These are phyloP conservation scores for Tragelaphus eurycerus DNA, from an alignment of 2,797 vertebrate genomes.

Conservation along the genomic window DNA sequence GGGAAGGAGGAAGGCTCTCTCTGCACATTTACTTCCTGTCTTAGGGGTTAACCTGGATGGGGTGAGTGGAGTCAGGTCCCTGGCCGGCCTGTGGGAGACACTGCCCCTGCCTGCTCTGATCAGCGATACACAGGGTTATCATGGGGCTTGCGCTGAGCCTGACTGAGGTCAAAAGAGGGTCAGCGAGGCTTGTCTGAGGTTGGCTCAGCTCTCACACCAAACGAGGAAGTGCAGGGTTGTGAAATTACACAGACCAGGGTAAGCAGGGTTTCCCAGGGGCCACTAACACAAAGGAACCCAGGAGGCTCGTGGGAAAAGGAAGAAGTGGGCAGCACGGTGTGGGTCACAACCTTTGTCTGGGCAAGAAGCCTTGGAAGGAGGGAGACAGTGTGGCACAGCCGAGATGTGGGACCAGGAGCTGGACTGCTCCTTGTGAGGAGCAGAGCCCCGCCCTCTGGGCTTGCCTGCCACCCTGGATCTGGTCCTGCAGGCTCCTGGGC, in stretches of 20 bases:
- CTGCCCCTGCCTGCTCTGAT: conserved; percentile 42
- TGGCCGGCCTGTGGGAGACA: not conserved
- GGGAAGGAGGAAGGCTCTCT: conserved; percentile 77
- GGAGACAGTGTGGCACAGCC: not conserved
- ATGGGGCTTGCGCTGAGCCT: conserved; percentile 4
- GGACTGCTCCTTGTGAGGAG: not conserved
- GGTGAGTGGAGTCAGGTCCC: conserved; percentile 11
- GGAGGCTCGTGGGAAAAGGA: conserved; percentile 74
- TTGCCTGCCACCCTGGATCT: not conserved
- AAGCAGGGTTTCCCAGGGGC: conserved; percentile 80
- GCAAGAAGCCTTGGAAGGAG: conserved; percentile 41
- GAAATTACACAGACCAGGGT: conserved; percentile 78
- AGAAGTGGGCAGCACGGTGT: conserved; percentile 71
- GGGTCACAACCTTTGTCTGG: conserved; percentile 71
- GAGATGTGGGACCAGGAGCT: not conserved
- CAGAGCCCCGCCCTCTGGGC: not conserved
- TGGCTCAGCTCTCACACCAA: conserved; percentile 72
- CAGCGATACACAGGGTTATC: conserved; percentile 54
- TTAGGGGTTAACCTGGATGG: conserved; percentile 59
- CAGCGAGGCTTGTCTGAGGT: conserved; percentile 75
- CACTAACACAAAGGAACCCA: conserved; percentile 71
- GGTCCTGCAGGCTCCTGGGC: not conserved
- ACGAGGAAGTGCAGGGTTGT: conserved; percentile 82
- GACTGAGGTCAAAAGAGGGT: conserved; percentile 74
- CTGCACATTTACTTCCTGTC: conserved; percentile 75